Conservation (phyloP, 1,140 invertebrate genomes). For the Meteorus sp. region DNA sequence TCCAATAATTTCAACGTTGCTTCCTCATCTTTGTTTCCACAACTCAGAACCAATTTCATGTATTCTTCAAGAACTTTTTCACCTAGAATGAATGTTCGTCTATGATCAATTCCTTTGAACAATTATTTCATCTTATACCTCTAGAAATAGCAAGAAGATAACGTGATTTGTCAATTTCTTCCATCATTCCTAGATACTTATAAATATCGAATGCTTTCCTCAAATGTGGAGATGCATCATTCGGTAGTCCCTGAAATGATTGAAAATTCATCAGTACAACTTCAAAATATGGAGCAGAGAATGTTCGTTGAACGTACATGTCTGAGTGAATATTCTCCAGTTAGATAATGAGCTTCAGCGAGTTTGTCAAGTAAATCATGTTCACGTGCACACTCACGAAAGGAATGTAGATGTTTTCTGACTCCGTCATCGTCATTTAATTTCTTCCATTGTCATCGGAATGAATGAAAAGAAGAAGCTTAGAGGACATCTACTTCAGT, state of each 20-base stretch:
- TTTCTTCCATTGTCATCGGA: constrained; percentile 21
- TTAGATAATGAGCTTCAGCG: constrained; percentile 39
- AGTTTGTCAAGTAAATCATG: constrained; percentile 31
- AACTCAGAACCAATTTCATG: constrained; percentile 29
- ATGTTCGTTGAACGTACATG: constrained; percentile 25
- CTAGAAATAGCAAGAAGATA: constrained; percentile 39
- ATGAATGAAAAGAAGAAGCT: neutral
- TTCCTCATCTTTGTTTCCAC: constrained; percentile 16
- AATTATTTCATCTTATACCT: constrained; percentile 29
- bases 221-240: constrained; percentile 36
- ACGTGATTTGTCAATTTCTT: constrained; percentile 37
- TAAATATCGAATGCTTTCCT: constrained; percentile 34
- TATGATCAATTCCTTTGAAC: constrained; percentile 8
- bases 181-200: constrained; percentile 19
- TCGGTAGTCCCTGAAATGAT: constrained; percentile 27
- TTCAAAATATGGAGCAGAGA: neutral
- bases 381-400: constrained; percentile 28
- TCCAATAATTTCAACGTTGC: constrained; percentile 31
- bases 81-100: constrained; percentile 26
- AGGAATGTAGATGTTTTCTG: constrained; percentile 33
- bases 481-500: neutral
- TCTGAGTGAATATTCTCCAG: constrained; percentile 38
- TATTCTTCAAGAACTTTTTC: constrained; percentile 36
- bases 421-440: constrained; percentile 28
- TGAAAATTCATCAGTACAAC: neutral